phyloP scores from a whole-genome alignment of 1,140 invertebrate genomes.

The Luehdorfia chinensis region DNA sequence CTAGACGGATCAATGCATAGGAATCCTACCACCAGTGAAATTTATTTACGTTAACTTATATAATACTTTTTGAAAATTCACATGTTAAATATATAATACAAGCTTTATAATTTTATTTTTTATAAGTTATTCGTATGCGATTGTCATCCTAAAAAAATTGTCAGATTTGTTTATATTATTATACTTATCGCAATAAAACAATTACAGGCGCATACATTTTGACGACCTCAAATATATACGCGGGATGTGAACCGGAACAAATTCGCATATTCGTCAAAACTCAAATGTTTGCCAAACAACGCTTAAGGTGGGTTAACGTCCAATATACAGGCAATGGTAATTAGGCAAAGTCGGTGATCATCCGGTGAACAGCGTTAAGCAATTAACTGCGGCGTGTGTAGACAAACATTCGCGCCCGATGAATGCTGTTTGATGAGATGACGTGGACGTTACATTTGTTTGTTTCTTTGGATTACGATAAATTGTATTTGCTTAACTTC shows the following conservation, averaged over 20 bases:
- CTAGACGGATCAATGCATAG: too few species aligned
- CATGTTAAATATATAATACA: too few species aligned
- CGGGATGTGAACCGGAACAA: neutral
- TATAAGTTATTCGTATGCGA: too few species aligned
- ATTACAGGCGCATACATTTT: too few species aligned
- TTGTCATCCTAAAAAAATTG: too few species aligned
- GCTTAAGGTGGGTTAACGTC: neutral
- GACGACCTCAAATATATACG: too few species aligned
- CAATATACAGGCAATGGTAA: neutral
- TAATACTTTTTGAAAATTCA: too few species aligned
- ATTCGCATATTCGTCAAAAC: neutral
- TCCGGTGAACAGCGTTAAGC: constrained; percentile 1
- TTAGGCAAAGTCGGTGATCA: neutral
- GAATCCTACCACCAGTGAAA: too few species aligned
- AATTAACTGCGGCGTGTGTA: neutral
- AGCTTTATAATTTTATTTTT: too few species aligned
- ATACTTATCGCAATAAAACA: too few species aligned
- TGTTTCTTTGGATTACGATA: neutral
- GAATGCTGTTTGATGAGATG: constrained; percentile 1
- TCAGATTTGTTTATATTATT: too few species aligned
- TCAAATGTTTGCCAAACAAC: constrained; percentile 1
- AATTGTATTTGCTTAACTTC: neutral
- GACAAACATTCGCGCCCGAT: neutral
- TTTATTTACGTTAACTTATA: too few species aligned
- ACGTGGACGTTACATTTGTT: neutral